phyloP scores from a whole-genome alignment of 1,140 invertebrate species.

The Anoplophora glabripennis region DNA sequence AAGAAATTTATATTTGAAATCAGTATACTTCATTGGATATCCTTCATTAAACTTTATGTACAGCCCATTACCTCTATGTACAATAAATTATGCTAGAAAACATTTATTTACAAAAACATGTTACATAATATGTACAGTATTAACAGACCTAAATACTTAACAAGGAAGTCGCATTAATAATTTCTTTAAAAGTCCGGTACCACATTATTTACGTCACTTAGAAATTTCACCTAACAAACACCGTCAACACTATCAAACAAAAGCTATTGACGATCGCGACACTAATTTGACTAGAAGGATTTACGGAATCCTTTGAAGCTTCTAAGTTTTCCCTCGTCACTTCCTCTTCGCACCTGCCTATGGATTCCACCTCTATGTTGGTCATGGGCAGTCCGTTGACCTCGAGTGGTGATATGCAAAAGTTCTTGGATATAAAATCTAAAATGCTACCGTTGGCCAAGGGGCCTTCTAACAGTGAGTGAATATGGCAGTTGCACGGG shows the following conservation, averaged over 20 bases:
- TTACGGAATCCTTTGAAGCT: slow-evolving; percentile 38
- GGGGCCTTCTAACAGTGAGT: slow-evolving; percentile 69
- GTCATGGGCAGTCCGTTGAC: slow-evolving; percentile 72
- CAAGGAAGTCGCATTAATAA: too few species aligned
- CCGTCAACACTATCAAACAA: slow-evolving; percentile 1
- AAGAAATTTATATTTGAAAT: too few species aligned
- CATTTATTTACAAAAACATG: too few species aligned
- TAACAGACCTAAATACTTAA: too few species aligned
- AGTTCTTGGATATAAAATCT: slow-evolving; percentile 73
- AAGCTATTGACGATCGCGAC: background rate
- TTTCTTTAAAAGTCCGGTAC: too few species aligned
- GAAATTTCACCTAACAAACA: slow-evolving; percentile 11
- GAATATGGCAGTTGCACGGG: slow-evolving; percentile 78
- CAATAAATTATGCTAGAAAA: too few species aligned
- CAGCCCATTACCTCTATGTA: too few species aligned
- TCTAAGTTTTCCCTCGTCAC: slow-evolving; percentile 64
- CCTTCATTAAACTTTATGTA: too few species aligned
- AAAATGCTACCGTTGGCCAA: slow-evolving; percentile 62
- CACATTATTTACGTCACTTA: too few species aligned
- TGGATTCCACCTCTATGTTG: slow-evolving; percentile 64
- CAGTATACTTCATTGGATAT: too few species aligned
- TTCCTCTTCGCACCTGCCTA: slow-evolving; percentile 65
- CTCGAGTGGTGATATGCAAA: slow-evolving; percentile 79
- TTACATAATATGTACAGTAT: too few species aligned
- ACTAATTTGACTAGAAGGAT: background rate